Conservation (phyloP, 2,888 invertebrate genomes). For the Zonitis immaculata region DNA sequence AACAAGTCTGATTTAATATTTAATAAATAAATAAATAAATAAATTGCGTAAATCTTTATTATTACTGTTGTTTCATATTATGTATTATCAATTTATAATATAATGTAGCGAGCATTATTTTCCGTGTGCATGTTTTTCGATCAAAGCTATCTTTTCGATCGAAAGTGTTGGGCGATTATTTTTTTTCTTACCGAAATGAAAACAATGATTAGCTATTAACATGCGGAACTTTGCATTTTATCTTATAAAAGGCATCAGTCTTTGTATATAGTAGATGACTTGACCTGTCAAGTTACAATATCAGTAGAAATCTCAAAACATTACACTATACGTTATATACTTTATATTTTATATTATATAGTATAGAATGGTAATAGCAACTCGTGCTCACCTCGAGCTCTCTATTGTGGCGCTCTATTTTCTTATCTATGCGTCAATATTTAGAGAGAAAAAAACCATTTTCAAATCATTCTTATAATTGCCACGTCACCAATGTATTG, state of each 20-base stretch:
- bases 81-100: not conserved
- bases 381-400: constrained; percentile 31
- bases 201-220: constrained; percentile 31
- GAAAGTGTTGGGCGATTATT: constrained; percentile 29
- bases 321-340: no score
- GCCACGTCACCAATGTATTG: no score
- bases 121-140: constrained; percentile 9
- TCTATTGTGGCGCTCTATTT: no score
- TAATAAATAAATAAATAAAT: not conserved
- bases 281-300: constrained; percentile 25
- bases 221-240: constrained; percentile 28
- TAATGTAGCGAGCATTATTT: constrained; percentile 4
- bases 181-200: constrained; percentile 23
- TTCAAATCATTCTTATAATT: no score
- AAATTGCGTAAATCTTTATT: not conserved
- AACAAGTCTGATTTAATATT: not conserved
- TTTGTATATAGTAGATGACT: no score
- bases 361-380: constrained; percentile 24
- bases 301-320: constrained; percentile 22
- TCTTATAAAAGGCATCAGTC: constrained; percentile 25
- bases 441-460: no score
- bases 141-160: constrained; percentile 18
- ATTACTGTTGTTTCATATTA: not conserved
- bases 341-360: no score
- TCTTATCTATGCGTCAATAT: no score